Evolutionary conservation across 2,888 invertebrate genomes (phyloP).

Genomic region (Ariolimax columbianus): DNA sequence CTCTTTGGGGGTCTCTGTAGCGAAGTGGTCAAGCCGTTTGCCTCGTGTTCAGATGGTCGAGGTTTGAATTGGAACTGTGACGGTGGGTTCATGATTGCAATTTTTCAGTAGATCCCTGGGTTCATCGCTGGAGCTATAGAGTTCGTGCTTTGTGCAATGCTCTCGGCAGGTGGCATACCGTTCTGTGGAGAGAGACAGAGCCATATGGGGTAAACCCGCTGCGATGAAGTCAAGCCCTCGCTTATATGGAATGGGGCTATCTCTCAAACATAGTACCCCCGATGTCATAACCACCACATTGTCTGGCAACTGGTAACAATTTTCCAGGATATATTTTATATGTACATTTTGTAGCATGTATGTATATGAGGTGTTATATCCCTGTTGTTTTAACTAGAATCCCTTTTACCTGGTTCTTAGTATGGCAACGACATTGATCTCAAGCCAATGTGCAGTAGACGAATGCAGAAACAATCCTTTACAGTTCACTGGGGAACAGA

Average conservation of each 20-base stretch:
- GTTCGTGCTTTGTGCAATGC: too few relatives aligned
- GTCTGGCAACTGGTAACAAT: background rate
- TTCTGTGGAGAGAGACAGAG: too few relatives aligned
- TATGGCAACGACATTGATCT: constrained; percentile 98
- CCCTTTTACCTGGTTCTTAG: constrained; percentile 81
- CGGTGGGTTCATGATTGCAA: too few relatives aligned
- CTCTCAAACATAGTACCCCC: background rate
- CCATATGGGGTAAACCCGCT: too few relatives aligned
- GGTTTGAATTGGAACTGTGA: too few relatives aligned
- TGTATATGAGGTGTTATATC: background rate
- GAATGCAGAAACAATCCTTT: constrained; percentile 97
- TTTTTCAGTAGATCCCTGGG: too few relatives aligned
- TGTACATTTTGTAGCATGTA: background rate
- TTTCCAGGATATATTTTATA: background rate
- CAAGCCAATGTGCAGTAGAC: constrained; percentile 95
- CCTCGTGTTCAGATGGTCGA: too few relatives aligned
- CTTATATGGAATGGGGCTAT: background rate
- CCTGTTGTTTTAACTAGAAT: background rate
- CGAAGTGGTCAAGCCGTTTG: too few relatives aligned
- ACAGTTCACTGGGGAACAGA: constrained; percentile 98
- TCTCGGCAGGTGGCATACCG: too few relatives aligned
- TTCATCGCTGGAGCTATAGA: too few relatives aligned
- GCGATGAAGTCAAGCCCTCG: too few relatives aligned
- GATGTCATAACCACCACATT: background rate
- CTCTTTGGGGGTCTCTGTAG: too few relatives aligned